Evolutionary conservation across 2,113 vertebrate species (phyloP), one percentile per base, ranked within the genome.

Genomic region (Scomber japonicus): DNA sequence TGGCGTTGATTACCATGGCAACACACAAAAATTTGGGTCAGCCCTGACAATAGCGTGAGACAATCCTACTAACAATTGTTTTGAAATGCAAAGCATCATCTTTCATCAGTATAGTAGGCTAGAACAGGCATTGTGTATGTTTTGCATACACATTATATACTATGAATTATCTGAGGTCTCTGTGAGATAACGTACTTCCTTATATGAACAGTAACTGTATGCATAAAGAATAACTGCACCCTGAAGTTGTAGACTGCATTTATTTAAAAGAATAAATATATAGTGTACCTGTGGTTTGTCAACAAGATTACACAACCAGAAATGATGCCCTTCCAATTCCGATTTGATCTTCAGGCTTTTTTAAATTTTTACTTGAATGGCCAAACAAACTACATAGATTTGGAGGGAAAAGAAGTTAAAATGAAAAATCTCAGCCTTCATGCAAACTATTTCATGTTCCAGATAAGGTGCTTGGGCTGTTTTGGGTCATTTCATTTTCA

Each of bases 1-100:
- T 75, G 64, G 68, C 63, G 2, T 83, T 64, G 73, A 88, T 85
- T 81, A 75, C 84, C 86, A 84, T 87, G 73, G 82, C 82, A 90
- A 90, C 86, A 70, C 75, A 65, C 46, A 46, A 2, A 82, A 81
- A 90, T 83, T 55, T 90, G 79, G 89, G 89, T 90, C 86, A 90
- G 14, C 44, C 35, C 44, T 67, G 64, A 87, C 84, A 90, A 84
- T 62, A 67, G 57, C 40, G 45, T 17, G 46, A 82, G 53, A 84
- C 71, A 64, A 80, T 82, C 59, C 60, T 60, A 35, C 70, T 59
- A 63, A 75, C 49, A 80, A 61, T 49, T 75, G 55, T 67, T 63
- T 48, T 31, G 2, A 14, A 27, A 72, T 35, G 31, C 31, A 35
- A 49, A 16, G 4, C 2, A 2, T 1, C 12, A 11, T 49, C 19